Percentiles rank a stretch among this genome's conserved stretches.
These are phyloP conservation scores for Mola mola DNA, from an alignment of 2,113 vertebrate species.

Conservation along the genomic window DNA sequence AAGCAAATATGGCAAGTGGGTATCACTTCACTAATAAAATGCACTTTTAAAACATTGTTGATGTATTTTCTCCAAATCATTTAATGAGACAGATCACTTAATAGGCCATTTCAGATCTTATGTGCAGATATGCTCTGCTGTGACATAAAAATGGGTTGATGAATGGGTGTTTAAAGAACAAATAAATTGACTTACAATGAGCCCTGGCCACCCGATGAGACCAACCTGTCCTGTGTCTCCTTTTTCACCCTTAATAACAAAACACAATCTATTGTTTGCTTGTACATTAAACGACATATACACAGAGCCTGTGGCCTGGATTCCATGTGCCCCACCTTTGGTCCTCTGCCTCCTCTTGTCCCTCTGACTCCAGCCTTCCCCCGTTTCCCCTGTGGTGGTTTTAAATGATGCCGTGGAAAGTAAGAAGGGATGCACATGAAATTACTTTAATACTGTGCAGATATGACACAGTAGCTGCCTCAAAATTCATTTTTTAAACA, in stretches of 20 bases:
- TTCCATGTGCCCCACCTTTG: constrained; percentile 79
- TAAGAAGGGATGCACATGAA: background rate
- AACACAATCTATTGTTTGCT: constrained; percentile 17
- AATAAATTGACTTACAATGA: constrained; percentile 79
- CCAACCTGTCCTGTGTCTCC: constrained; percentile 80
- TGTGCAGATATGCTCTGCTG: background rate
- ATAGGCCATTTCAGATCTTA: background rate
- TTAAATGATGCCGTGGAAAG: background rate
- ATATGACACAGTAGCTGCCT: background rate
- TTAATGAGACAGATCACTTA: no score
- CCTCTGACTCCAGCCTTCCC: constrained; percentile 84
- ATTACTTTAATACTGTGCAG: no score
- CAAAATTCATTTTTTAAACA: background rate
- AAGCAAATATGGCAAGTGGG: background rate
- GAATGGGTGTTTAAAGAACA: background rate
- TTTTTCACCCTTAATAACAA: constrained; percentile 75
- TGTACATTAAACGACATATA: background rate
- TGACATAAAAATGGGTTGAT: background rate
- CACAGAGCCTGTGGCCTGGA: background rate
- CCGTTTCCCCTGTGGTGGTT: constrained; percentile 83
- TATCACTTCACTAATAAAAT: background rate
- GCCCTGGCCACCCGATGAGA: constrained; percentile 81
- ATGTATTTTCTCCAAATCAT: no score
- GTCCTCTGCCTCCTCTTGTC: constrained; percentile 81
- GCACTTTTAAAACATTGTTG: no score